phyloP scores from a whole-genome alignment of 2,888 invertebrate genomes.

The Sepiola atlantica region DNA sequence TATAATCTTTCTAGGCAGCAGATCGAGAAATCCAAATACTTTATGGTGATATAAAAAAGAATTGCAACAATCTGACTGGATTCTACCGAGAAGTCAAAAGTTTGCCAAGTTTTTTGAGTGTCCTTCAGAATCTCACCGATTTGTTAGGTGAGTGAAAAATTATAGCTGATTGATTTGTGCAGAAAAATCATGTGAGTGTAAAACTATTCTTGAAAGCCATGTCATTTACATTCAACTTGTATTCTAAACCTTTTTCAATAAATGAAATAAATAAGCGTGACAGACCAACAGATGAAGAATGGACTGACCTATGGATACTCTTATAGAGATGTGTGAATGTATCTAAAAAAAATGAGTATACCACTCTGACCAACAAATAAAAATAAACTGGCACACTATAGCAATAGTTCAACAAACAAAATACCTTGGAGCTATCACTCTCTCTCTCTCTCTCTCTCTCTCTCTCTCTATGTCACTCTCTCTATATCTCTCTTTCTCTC shows the following conservation, averaged over 20 bases:
- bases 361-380: no score
- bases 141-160: constrained; percentile 55
- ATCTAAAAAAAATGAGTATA: no score
- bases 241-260: neutral
- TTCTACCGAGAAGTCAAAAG: constrained; percentile 56
- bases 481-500: no score
- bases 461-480: no score
- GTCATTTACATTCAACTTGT: neutral
- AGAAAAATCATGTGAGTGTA: neutral
- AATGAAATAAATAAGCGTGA: neutral
- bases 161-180: neutral
- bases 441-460: no score
- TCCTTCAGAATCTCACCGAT: constrained; percentile 60
- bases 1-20: constrained; percentile 52
- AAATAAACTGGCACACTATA: no score
- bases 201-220: neutral
- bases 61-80: constrained; percentile 54
- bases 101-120: constrained; percentile 56
- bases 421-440: no score
- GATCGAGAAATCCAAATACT: constrained; percentile 56
- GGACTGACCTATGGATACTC: no score
- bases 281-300: no score
- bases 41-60: constrained; percentile 55
- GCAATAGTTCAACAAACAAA: no score
- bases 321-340: no score